These are phyloP conservation scores for Enteromius thamalakanensis DNA, from an alignment of 2,797 vertebrate species.

Conservation along the genomic window DNA sequence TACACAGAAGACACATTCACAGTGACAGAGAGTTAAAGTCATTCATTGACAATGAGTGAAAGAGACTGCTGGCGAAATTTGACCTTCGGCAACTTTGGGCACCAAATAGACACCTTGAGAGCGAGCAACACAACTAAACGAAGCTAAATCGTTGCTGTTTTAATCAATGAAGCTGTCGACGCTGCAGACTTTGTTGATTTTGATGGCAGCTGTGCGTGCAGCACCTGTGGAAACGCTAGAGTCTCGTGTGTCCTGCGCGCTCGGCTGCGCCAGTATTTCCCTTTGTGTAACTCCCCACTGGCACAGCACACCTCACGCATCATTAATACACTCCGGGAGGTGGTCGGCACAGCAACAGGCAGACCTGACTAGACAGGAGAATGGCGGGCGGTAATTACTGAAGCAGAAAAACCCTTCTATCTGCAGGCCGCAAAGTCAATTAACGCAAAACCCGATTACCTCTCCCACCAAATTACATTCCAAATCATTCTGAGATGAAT, in stretches of 20 bases:
- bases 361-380: slow-evolving; percentile 53
- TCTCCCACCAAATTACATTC: slow-evolving; percentile 78
- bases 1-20: not conserved
- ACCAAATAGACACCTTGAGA: not conserved
- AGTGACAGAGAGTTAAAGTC: not conserved
- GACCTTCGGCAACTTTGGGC: slow-evolving; percentile 1
- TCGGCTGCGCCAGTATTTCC: slow-evolving; percentile 32
- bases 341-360: slow-evolving; percentile 43
- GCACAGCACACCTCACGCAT: slow-evolving; percentile 39
- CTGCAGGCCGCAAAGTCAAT: slow-evolving; percentile 74
- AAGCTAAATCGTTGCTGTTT: not conserved
- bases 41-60: not conserved
- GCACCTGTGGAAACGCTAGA: slow-evolving; percentile 42
- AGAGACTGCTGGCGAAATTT: not conserved
- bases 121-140: not conserved
- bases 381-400: slow-evolving; percentile 66
- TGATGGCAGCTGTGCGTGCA: not conserved
- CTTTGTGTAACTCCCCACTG: slow-evolving; percentile 34
- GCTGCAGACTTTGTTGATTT: not conserved
- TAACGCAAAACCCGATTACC: slow-evolving; percentile 76
- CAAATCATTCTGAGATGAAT: slow-evolving; percentile 60
- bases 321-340: slow-evolving; percentile 49
- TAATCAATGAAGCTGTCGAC: not conserved
- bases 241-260: not conserved
- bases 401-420: slow-evolving; percentile 67